Conservation (phyloP, 64 coral and sea anemone species). For the Pocillopora verrucosa region DNA sequence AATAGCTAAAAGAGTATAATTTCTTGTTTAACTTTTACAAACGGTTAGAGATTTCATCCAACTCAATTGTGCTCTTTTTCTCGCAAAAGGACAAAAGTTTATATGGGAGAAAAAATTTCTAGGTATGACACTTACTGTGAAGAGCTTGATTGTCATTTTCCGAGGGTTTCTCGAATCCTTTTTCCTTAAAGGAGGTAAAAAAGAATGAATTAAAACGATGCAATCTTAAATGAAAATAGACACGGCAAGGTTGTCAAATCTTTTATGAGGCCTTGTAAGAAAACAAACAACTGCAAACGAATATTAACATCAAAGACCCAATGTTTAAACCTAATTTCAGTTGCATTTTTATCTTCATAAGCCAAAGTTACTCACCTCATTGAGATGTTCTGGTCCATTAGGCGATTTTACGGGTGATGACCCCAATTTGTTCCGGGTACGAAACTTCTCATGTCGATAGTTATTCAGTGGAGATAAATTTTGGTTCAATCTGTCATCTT, state of each 20-base stretch:
- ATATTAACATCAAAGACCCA: no score
- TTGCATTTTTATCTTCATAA: not conserved
- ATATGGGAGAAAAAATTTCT: no score
- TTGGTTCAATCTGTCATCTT: not conserved
- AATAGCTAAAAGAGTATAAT: no score
- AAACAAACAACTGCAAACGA: not conserved
- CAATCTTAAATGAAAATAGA: not conserved
- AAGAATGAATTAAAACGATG: not conserved
- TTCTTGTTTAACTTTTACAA: no score
- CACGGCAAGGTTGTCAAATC: not conserved
- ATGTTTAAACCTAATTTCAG: not conserved
- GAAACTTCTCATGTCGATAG: not conserved
- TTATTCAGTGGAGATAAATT: not conserved
- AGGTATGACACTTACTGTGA: not conserved
- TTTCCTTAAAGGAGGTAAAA: not conserved
- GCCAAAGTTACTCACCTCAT: not conserved
- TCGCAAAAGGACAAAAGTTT: not conserved
- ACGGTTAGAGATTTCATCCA: no score
- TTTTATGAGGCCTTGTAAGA: not conserved
- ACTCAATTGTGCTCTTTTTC: not conserved
- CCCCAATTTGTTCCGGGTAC: not conserved
- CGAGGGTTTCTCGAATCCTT: no score
- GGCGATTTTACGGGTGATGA: not conserved
- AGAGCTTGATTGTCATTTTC: not conserved
- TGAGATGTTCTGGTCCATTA: not conserved